Conservation (phyloP, 2,888 invertebrate genomes). For the Steinernema scapterisci region DNA sequence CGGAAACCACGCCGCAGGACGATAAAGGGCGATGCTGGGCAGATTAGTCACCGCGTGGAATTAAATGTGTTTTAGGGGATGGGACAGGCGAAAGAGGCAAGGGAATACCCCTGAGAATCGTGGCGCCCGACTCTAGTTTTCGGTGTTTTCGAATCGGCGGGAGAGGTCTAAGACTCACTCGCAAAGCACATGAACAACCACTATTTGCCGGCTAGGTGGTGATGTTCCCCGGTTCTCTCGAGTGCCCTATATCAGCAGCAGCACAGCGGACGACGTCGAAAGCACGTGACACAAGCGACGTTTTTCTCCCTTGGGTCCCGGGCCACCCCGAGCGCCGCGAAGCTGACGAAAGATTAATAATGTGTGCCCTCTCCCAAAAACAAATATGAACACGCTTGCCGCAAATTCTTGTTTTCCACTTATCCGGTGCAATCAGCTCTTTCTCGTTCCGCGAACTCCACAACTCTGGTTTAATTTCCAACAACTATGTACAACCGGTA, state of each 20-base stretch:
- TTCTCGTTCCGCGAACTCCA: not conserved
- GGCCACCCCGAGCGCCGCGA: not conserved
- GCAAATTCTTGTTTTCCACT: constrained; percentile 10
- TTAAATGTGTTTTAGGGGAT: constrained; percentile 27
- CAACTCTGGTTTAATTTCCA: constrained; percentile 25
- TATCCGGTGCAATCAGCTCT: too few relatives aligned
- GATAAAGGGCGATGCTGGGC: not conserved
- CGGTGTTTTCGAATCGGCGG: constrained; percentile 15
- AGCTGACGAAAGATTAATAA: not conserved
- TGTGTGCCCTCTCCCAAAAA: not conserved
- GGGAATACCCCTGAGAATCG: constrained; percentile 2
- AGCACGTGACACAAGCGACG: constrained; percentile 20
- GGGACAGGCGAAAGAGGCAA: not conserved
- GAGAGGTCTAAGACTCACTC: not conserved
- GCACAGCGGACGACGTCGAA: not conserved
- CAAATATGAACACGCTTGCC: not conserved
- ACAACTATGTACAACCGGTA: constrained; percentile 30
- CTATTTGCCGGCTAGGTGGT: not conserved
- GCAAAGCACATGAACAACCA: not conserved
- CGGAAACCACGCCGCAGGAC: too few relatives aligned
- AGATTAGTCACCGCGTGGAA: constrained; percentile 22
- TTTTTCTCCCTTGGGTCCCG: constrained; percentile 11
- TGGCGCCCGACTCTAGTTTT: not conserved
- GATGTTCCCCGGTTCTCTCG: not conserved
- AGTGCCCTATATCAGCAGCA: constrained; percentile 20